phyloP scores from a whole-genome alignment of 1,140 invertebrate genomes.

The Lordiphosa stackelbergi region DNA sequence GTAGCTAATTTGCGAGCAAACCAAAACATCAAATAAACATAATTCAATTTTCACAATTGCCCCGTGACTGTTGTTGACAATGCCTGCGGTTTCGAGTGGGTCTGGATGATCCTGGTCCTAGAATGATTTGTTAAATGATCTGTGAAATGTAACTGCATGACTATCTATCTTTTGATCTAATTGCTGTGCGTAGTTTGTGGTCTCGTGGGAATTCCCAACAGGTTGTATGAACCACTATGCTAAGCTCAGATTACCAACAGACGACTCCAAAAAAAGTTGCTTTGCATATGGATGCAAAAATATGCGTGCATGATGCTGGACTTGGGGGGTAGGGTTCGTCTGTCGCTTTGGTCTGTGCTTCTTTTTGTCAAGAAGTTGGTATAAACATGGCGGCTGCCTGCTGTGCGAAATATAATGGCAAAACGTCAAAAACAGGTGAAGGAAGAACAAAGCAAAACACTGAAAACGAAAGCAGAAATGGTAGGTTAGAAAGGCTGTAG shows the following conservation, averaged over 20 bases:
- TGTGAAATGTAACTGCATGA: constrained; percentile 39
- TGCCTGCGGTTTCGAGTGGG: constrained; percentile 56
- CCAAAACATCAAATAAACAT: constrained; percentile 76
- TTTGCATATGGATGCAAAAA: constrained; percentile 33
- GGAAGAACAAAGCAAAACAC: constrained; percentile 25
- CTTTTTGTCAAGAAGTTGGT: neutral
- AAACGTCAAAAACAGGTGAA: constrained; percentile 69
- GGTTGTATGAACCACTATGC: constrained; percentile 48
- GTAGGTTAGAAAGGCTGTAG: neutral
- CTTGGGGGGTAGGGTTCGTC: neutral
- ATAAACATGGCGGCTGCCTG: constrained; percentile 64
- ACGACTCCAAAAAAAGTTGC: neutral
- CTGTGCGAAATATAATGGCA: constrained; percentile 63
- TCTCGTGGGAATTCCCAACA: constrained; percentile 66
- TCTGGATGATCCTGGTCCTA: constrained; percentile 11
- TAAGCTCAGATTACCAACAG: constrained; percentile 56
- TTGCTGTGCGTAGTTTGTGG: constrained; percentile 19
- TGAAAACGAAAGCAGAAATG: neutral
- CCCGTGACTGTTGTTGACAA: constrained; percentile 41
- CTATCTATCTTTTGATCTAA: constrained; percentile 40
- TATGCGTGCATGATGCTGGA: neutral
- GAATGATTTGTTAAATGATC: constrained; percentile 49
- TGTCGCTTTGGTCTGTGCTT: neutral
- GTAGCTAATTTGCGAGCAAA: constrained; percentile 74
- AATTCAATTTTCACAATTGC: constrained; percentile 76